Evolutionary conservation across 2,888 invertebrate species (phyloP), one percentile per base, ranked within the genome.

Genomic region (Acanthococcus lagerstroemiae): DNA sequence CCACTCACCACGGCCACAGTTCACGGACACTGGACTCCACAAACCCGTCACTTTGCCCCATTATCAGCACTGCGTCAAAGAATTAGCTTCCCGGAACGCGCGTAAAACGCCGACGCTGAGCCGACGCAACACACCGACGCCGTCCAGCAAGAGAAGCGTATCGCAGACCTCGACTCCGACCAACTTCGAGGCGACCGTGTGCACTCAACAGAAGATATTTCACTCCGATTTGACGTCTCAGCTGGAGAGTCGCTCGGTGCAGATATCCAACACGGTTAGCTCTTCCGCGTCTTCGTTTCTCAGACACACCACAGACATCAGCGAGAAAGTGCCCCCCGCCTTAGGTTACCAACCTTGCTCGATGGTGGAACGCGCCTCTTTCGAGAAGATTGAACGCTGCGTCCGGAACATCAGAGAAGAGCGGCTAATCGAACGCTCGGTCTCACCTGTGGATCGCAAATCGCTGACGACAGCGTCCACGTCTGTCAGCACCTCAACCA

Each of bases 11-110:
- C 65, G 46, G 27, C 54, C 65, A 22, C 67, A 67, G 2, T 66
- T 67, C 12, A 68, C 69, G 0, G 63, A 66, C n/a, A 66, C 69
- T 4, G 74, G 75, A 2, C 70, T 78, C 9, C 87, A 87, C 73
- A 85, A 85, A 75, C 86, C 88, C 25, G 86, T 87, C 1, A 84
- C 88, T 57, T 83, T 90, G 70, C 90, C 90, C 7, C 83, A 83
- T 72, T 90, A 90, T 74, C 90, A 90, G 65, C 70, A 70, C 66
- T 71, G 70, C 68, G 70, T 73, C 5, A 72, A 71, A 25, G 68
- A 68, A 19, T 30, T 63, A 2, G n/a, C 54, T 4, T 21, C 54
- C 19, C 19, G 37, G 3, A 63, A 63, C 54, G 37, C 37, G 3
- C 19, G 24, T 12, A 63, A 50, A n/a, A 52, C 63, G 2, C 54